Evolutionary conservation across 2,113 vertebrate species (phyloP), one percentile per base, ranked within the genome.

Genomic region (Dermatemys mawii): DNA sequence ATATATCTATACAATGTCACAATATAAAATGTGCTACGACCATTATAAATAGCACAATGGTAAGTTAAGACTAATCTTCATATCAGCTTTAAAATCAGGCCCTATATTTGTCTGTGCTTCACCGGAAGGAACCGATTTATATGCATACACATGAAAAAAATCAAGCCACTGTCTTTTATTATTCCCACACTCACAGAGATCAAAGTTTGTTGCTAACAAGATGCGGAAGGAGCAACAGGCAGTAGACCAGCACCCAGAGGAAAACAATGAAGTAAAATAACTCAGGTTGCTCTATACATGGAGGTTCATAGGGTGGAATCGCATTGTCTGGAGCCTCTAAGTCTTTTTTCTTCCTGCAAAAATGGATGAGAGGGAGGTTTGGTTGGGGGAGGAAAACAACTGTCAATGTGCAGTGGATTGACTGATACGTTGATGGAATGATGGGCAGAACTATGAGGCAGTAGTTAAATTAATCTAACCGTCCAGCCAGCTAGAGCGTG

Each of bases 211-310:
- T 98, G 94, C 97, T 78, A 60, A 98, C 95, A 86, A 99, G 97
- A 96, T 99, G 99, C 3, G 99, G 99, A 95, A 99, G 98, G 80
- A 99, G 97, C 96, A 99, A 97, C 84, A 99, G 96, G 96, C 99
- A 99, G 97, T 99, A 99, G 73, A 99, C 97, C 86, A 99, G 97
- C 80, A 99, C 96, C 99, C 99, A 99, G 91, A 99, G 98, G 93
- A 99, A 97, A 91, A 99, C 95, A n/a, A 99, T 95, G 57, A 99
- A 97, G 84, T 98, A 98, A 48, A 98, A 97, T 94, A 96, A 29
- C 12, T 99, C 98, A 3, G 97, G 97, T 86, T 97, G 98, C 83
- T 97, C 97, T 44, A 90, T 91, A 5, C 89, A 76, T 0, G 90
- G 93, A 1, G 97, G 49, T 54, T 89, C 89, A 5, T n/a, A 63